Base-by-base conservation (phyloP, 2,113 vertebrate genomes). In the Cairina moschata region DNA sequence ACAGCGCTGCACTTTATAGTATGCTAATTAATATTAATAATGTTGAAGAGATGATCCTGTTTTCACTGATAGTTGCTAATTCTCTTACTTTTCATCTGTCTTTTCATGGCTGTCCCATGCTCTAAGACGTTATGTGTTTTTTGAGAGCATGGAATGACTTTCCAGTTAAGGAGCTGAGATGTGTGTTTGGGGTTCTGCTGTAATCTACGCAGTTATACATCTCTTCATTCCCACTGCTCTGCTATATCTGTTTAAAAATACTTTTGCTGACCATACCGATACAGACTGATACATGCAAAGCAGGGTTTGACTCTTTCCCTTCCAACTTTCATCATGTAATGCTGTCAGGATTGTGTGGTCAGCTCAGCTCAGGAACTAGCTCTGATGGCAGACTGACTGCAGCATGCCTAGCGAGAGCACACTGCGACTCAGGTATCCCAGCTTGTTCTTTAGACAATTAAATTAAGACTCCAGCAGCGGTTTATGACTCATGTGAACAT, bases 61-160 rank as follows among this genome's bases (percentile, higher is more conserved):
- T 97, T 95, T 95, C 42, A 29, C 58, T 67, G 42, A n/a, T 69
- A 88, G 50, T 48, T 90, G 54, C 83, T 90, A 60, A 59, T 92
- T 83, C 60, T 89, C 79, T 93, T 83, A 44, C 10, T 88, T 83
- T 69, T 74, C 7, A 1, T 50, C 4, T 81, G 36, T 83, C 23
- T 85, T 71, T 26, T 14, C 2, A 1, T 28, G 20, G 9, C 11
- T 91, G 62, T 58, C 31, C 26, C 52, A 65, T 22, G 21, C 17
- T 78, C 32, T 54, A 55, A 54, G 44, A n/a, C 4, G 11, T 18
- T 16, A 9, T 42, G 28, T 7, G n/a, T 32, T 69, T 90, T 73
- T 56, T 84, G 42, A 82, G 69, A 84, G 40, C 40, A 52, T 36
- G 50, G 22, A 59, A 31, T 82, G 32, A 40, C 36, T 77, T 93